Evolutionary conservation across 2,888 invertebrate genomes (phyloP), one percentile per base, ranked within the genome.

Genomic region (Therioaphis trifolii): DNA sequence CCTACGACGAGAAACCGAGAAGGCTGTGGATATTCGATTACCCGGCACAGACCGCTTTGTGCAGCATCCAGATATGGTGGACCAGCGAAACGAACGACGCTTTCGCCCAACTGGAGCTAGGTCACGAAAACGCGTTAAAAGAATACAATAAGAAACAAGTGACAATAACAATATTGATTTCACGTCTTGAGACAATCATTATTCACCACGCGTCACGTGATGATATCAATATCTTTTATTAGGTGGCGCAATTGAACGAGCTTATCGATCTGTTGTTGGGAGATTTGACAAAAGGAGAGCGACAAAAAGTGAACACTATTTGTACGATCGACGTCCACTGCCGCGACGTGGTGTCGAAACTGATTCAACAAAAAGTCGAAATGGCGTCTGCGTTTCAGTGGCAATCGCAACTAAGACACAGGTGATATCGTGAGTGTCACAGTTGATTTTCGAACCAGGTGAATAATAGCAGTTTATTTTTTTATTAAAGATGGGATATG

Each of bases 41-140:
- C 91, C 94, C 96, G 1, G 97, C 96, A 0, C 97, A 98, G 88
- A 94, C 95, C 1, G 95, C 96, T 0, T 90, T 97, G 4, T 95
- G 95, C 85, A 96, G 94, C 29, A 96, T 96, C 0, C 98, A 98
- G 90, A 97, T 98, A 86, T 97, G 96, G 95, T 98, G 98, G 97
- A 95, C 97, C 0, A 92, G 94, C 0, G 97, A 98, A 89, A 96
- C 96, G 0, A 96, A 95, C 88, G 93, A 94, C 87, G 95, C 97
- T 0, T 97, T 98, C 89, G 92, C 92, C 29, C 92, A 95, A 87
- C 90, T 98, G 1, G 96, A 97, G 89, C 96, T 97, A 90, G 97
- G 95, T 88, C 97, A 96, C 88, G 98, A 98, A 88, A 95, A 94
- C 87, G 96, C 97, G 0, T 89, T 98, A 29, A 97, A 96, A 88